Percentiles rank a stretch among this genome's conserved stretches.
Evolutionary conservation across 2,888 invertebrate species (phyloP).

Genomic region (Campopleginae sp.): DNA sequence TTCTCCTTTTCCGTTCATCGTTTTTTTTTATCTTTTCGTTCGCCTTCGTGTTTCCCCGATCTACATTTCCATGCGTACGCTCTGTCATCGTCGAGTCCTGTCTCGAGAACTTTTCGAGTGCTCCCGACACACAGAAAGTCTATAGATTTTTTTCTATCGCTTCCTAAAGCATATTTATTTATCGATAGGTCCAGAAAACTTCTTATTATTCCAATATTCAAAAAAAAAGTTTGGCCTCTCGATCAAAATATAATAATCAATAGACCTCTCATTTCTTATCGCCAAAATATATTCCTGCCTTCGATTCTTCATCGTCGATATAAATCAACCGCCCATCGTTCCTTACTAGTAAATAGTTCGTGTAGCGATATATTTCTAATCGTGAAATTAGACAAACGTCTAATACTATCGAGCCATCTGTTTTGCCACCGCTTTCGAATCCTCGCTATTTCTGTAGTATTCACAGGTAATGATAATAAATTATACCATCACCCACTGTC

Average conservation of each 20-base stretch:
- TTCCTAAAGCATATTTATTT: constrained; percentile 64
- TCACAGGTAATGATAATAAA: constrained; percentile 20
- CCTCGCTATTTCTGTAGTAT: constrained; percentile 14
- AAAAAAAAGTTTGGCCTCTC: neutral
- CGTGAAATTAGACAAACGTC: neutral
- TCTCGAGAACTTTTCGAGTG: constrained; percentile 46
- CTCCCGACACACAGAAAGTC: neutral
- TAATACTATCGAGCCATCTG: neutral
- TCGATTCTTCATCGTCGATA: neutral
- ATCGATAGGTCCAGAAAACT: constrained; percentile 47
- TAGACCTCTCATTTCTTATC: neutral
- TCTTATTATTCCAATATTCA: constrained; percentile 3
- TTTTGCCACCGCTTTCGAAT: constrained; percentile 12
- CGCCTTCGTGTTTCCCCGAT: constrained; percentile 7
- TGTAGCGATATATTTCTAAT: neutral
- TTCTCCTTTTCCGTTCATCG: constrained; percentile 19
- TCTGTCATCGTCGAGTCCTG: constrained; percentile 44
- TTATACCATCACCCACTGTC: constrained; percentile 1
- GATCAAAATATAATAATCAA: neutral
- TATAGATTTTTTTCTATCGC: constrained; percentile 12
- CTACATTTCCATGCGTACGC: constrained; percentile 40
- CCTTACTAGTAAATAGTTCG: neutral
- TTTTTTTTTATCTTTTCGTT: constrained; percentile 16
- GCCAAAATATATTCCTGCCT: neutral
- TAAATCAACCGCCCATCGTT: neutral